Evolutionary conservation across 2,888 invertebrate genomes (phyloP), one percentile per base, ranked within the genome.

Genomic region (Ichneumoninae sp.): DNA sequence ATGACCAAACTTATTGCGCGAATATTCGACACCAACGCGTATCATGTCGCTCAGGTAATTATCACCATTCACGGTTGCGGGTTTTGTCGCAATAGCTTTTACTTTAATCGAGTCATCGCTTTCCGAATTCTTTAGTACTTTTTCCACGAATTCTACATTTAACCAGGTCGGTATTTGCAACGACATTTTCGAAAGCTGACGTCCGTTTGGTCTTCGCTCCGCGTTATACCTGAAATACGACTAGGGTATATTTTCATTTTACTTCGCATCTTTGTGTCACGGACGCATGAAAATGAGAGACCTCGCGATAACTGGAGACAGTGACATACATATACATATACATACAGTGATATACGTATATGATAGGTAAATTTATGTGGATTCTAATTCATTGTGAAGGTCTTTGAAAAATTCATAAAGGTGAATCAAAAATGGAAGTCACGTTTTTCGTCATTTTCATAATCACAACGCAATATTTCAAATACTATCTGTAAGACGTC

Each of bases 1-100:
- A 92, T 2, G 89, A 88, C 33, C 54, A 8, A 3, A 1, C 19
- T 54, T 10, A 1, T 22, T 54, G 22, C 22, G 54, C 7, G 54
- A 54, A 54, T 54, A 54, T 22, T 22, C 54, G 54, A 54, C 54
- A 19, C 8, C 19, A 22, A 54, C 54, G 54, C 54, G 54, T 19
- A 54, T 54, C 22, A 54, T 54, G 8, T 54, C 54, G 22, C 54
- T 54, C 22, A 54, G 22, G 10, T 93, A 93, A 89, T 93, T 93
- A 82, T 93, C 93, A 57, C 93, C 93, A 77, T 92, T 91, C 54
- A 33, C 85, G 7, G 92, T 92, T 0, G 93, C 93, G 1, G 91
- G 85, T 65, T 90, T 91, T 1, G 87, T 77, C 16, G 54, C 44
- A 50, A 92, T 40, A 83, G 90, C 87, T 65, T 75, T 89, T 60